These are phyloP conservation scores for Hippasteria phrygiana DNA, from an alignment of 53 echinoderm and acorn worm genomes.

Conservation along the genomic window DNA sequence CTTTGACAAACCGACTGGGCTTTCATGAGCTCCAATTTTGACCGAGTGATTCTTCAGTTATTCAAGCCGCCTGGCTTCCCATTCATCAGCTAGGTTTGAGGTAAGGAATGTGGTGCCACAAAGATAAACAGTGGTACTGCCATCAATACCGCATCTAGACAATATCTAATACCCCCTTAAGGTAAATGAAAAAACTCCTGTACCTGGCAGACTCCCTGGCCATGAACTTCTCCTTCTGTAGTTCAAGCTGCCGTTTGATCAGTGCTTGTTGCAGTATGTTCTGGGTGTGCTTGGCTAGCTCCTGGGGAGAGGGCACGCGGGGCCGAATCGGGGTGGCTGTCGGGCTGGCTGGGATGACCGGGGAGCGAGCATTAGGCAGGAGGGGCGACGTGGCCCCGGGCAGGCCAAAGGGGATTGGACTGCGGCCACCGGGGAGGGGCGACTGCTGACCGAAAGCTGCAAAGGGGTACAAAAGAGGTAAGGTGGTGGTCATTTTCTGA, in stretches of 20 bases:
- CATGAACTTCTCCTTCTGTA: constrained; percentile 98
- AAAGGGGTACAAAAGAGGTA: not conserved
- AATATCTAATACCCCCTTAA: not conserved
- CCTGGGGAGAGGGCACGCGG: constrained; percentile 97
- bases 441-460: constrained; percentile 86
- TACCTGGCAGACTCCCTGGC: constrained; percentile 84
- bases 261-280: constrained; percentile 96
- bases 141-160: too few relatives aligned
- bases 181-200: not conserved
- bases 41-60: too few relatives aligned
- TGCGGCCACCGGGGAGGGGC: constrained; percentile 74
- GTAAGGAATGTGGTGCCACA: too few relatives aligned
- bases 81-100: too few relatives aligned
- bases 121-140: too few relatives aligned
- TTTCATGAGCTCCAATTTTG: too few relatives aligned
- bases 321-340: constrained; percentile 61
- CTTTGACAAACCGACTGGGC: too few relatives aligned
- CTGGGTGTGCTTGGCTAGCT: constrained; percentile 98
- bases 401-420: constrained; percentile 75
- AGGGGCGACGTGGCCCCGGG: constrained; percentile 76
- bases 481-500: not conserved
- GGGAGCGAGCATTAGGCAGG: constrained; percentile 69
- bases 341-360: constrained; percentile 69
- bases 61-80: too few relatives aligned
- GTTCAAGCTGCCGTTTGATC: constrained; percentile 95